Conservation (phyloP, 23 tunicate genomes). For the Halocynthia aurantium region DNA sequence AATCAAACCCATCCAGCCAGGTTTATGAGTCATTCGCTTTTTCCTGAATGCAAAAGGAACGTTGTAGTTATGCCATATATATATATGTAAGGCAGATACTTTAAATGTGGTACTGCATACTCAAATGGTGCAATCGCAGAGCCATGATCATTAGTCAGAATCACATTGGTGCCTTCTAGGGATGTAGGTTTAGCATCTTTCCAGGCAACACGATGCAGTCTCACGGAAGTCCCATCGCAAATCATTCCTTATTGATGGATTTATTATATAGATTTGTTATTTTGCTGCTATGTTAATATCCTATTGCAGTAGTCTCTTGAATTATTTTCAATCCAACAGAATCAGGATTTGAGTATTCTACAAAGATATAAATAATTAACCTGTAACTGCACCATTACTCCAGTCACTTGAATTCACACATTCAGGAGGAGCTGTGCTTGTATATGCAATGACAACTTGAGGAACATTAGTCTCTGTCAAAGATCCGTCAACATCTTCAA, state of each 20-base stretch:
- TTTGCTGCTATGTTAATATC: too few relatives aligned
- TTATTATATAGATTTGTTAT: background rate
- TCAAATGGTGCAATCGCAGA: slow-evolving; percentile 10
- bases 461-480: slow-evolving; percentile 22
- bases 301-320: too few relatives aligned
- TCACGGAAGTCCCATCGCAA: slow-evolving; percentile 3
- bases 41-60: slow-evolving; percentile 13
- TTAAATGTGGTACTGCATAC: background rate
- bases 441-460: slow-evolving; percentile 16
- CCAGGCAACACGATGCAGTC: slow-evolving; percentile 50
- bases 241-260: slow-evolving; percentile 8
- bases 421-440: slow-evolving; percentile 25
- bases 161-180: slow-evolving; percentile 13
- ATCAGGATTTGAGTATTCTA: slow-evolving; percentile 4
- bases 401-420: slow-evolving; percentile 13
- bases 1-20: slow-evolving; percentile 36
- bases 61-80: background rate
- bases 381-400: slow-evolving; percentile 15
- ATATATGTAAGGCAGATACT: background rate
- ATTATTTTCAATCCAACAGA: background rate
- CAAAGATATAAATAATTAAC: background rate
- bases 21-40: slow-evolving; percentile 42
- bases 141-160: slow-evolving; percentile 17
- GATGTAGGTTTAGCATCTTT: slow-evolving; percentile 31
- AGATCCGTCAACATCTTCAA: slow-evolving; percentile 38